Evolutionary conservation across 2,113 vertebrate genomes (phyloP).

Genomic region (Falcunculus frontatus): DNA sequence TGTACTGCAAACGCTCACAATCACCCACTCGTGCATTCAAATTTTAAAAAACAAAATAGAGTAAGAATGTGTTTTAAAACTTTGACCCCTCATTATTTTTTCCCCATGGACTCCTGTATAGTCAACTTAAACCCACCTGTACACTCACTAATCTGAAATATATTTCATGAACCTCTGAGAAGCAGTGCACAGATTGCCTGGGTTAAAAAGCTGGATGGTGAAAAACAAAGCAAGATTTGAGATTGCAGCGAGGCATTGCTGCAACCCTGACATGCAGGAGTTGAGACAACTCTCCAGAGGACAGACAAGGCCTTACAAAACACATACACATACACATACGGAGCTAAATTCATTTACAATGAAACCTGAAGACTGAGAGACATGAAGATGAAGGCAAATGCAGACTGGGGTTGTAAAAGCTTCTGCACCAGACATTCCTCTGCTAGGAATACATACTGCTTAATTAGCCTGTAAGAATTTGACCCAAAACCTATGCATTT

Average conservation of each 20-base stretch:
- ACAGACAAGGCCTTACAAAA: background rate
- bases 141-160: background rate
- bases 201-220: background rate
- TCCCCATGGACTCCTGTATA: background rate
- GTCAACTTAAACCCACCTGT: background rate
- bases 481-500: background rate
- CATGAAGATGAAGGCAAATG: background rate
- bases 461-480: background rate
- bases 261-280: background rate
- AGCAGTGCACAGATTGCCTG: background rate
- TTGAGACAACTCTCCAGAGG: background rate
- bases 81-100: background rate
- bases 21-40: fast-evolving
- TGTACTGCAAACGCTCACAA: background rate
- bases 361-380: background rate
- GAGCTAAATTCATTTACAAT: background rate
- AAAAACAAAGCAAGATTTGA: background rate
- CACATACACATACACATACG: fast-evolving
- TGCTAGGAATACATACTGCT: background rate
- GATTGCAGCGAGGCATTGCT: background rate
- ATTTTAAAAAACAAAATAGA: background rate
- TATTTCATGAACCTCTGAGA: background rate
- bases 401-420: background rate
- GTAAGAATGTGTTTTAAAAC: background rate
- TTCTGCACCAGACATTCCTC: background rate